phyloP scores from a whole-genome alignment of 92 coral and sea anemone genomes.

The Chrysogorgia sp. region DNA sequence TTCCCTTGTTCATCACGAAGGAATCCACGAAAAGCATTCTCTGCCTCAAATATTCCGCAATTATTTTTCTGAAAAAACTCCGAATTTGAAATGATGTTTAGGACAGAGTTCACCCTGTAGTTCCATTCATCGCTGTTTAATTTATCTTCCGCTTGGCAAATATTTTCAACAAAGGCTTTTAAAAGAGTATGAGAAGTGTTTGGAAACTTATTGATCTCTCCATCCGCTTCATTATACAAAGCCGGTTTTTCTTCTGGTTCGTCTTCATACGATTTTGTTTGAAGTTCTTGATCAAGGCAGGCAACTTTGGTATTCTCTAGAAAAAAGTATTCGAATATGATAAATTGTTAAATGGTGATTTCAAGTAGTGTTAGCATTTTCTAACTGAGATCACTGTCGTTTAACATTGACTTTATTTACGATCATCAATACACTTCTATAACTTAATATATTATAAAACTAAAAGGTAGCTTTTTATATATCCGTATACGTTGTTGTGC shows the following conservation, averaged over 20 bases:
- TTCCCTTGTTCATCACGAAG: background rate
- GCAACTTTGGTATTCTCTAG: too few species aligned
- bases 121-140: background rate
- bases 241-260: background rate
- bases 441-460: too few species aligned
- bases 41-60: constrained; percentile 22
- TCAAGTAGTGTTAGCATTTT: too few species aligned
- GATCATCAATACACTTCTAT: too few species aligned
- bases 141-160: background rate
- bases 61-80: background rate
- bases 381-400: too few species aligned
- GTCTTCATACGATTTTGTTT: too few species aligned
- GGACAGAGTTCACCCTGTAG: background rate
- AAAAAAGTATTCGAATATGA: too few species aligned
- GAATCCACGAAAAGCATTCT: constrained; percentile 3
- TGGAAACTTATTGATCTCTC: background rate
- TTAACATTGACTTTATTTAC: too few species aligned
- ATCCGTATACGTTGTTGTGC: too few species aligned
- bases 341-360: too few species aligned
- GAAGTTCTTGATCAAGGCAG: too few species aligned
- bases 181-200: background rate
- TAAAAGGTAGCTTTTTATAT: too few species aligned
- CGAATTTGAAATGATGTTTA: background rate
- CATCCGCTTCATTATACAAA: background rate
- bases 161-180: background rate